These are phyloP conservation scores for Cydia pomonella DNA, from an alignment of 1,140 invertebrate species.

Conservation along the genomic window DNA sequence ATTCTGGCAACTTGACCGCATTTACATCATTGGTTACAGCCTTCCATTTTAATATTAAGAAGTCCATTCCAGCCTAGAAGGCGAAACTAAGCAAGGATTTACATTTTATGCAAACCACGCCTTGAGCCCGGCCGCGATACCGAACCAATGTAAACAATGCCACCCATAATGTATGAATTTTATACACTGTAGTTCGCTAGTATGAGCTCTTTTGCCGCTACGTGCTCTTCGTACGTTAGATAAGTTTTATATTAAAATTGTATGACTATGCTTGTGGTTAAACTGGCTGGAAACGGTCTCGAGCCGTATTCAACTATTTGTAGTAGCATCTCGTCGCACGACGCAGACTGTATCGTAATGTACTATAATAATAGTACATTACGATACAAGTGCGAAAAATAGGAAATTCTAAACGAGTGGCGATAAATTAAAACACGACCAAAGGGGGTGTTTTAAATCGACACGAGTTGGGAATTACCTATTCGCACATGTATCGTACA, in stretches of 20 bases:
- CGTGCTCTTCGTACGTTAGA: conserved; percentile 18
- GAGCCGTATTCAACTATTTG: background rate
- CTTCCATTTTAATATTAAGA: background rate
- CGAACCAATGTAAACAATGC: conserved; percentile 19
- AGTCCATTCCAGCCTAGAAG: background rate
- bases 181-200: conserved; percentile 8
- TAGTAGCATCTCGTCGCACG: background rate
- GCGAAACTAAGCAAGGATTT: conserved; percentile 23
- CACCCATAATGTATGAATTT: conserved; percentile 30
- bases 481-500: too few relatives aligned
- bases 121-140: background rate
- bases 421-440: too few relatives aligned
- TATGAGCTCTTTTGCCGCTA: conserved; percentile 12
- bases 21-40: too few relatives aligned
- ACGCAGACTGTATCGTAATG: background rate
- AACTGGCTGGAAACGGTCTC: conserved; percentile 11
- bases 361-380: too few relatives aligned
- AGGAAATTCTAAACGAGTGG: too few relatives aligned
- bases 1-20: too few relatives aligned
- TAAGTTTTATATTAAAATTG: conserved; percentile 30
- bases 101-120: conserved; percentile 23
- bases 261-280: conserved; percentile 22
- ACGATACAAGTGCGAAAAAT: too few relatives aligned
- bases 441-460: too few relatives aligned
- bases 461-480: too few relatives aligned